These are phyloP conservation scores for Suricata suricatta DNA, from an alignment of 2,113 vertebrate genomes.

Conservation along the genomic window DNA sequence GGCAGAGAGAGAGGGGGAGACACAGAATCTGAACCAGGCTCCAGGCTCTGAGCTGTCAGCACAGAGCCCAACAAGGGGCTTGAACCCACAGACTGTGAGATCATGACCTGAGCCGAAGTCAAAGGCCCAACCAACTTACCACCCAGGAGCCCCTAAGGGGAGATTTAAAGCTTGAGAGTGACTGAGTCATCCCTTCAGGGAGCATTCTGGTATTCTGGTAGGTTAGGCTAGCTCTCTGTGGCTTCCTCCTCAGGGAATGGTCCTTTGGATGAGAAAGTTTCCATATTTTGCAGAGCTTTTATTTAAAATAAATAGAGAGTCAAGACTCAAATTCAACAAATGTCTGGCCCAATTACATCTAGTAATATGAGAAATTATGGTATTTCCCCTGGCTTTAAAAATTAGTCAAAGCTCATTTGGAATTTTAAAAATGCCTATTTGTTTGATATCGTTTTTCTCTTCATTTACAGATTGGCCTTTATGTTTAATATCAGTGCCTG, in stretches of 20 bases:
- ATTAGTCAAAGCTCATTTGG: conserved; percentile 18
- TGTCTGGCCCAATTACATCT: neutral
- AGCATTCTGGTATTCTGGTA: neutral
- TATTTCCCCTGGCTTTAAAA: conserved; percentile 57
- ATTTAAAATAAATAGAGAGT: conserved; percentile 5
- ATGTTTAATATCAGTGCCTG: conserved; percentile 2
- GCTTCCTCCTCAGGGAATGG: neutral
- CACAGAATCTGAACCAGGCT: no score
- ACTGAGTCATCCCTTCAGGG: neutral
- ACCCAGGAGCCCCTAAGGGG: neutral
- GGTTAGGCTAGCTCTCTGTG: neutral
- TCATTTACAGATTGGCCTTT: conserved; percentile 1
- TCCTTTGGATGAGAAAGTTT: conserved; percentile 11
- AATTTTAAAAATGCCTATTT: conserved; percentile 30
- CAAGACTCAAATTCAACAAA: conserved; percentile 3
- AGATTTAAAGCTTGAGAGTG: conserved; percentile 10
- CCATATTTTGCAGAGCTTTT: conserved; percentile 21
- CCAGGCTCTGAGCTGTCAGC: no score
- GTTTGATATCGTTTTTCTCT: conserved; percentile 35
- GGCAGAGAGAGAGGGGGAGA: no score
- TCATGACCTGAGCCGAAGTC: no score
- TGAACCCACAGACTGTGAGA: no score
- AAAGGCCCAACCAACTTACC: no score
- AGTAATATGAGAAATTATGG: conserved; percentile 22
- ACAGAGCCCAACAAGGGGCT: no score